phyloP scores from a whole-genome alignment of 2,888 invertebrate genomes.

The Phyto melanocephala region DNA sequence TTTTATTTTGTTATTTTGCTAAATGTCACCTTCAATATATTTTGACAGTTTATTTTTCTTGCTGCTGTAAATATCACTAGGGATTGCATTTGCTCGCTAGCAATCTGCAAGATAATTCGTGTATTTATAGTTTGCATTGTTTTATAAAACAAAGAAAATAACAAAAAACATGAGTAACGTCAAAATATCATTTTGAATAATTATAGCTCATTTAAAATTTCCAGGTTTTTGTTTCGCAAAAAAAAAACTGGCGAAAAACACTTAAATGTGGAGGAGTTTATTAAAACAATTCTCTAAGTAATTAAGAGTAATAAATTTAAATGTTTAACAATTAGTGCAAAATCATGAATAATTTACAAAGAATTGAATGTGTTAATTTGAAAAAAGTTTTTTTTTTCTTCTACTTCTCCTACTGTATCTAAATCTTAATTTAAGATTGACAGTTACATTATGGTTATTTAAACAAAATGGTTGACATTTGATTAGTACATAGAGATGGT shows the following conservation, averaged over 20 bases:
- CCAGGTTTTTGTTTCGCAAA: background rate
- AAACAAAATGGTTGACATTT: conserved; percentile 4
- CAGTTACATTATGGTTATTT: conserved; percentile 30
- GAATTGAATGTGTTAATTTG: conserved; percentile 28
- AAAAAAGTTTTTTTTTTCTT: background rate
- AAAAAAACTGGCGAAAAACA: background rate
- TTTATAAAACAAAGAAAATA: too few species aligned
- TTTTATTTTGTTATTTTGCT: conserved; percentile 54
- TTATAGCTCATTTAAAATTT: conserved; percentile 41
- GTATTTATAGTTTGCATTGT: background rate
- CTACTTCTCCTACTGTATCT: too few species aligned
- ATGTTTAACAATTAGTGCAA: background rate
- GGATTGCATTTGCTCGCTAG: conserved; percentile 50
- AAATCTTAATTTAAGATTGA: conserved; percentile 35
- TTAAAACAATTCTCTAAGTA: conserved; percentile 31
- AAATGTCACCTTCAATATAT: conserved; percentile 74
- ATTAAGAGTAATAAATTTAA: background rate
- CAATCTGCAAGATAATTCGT: conserved; percentile 6
- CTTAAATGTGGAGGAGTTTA: background rate
- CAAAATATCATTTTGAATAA: conserved; percentile 55
- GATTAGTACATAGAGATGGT: background rate
- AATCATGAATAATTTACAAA: conserved; percentile 6
- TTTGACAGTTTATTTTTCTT: conserved; percentile 71
- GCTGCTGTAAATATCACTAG: conserved; percentile 26
- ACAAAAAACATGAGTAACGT: conserved; percentile 29